phyloP scores from a whole-genome alignment of 2,797 vertebrate genomes.

The Sebastes aleutianus region DNA sequence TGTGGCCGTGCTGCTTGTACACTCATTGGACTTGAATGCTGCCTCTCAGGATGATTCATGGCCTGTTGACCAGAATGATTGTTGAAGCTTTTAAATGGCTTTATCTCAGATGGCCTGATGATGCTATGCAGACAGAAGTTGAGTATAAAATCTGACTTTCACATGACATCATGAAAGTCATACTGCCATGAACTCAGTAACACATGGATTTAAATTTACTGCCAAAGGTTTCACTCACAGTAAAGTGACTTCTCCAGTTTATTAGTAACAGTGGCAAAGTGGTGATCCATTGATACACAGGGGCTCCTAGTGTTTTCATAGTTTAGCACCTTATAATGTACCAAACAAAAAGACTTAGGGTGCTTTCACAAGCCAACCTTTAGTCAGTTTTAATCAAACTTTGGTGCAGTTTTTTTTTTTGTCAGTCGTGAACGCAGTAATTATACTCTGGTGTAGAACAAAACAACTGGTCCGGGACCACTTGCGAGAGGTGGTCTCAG shows the following conservation, averaged over 20 bases:
- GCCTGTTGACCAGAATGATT: conserved; percentile 8
- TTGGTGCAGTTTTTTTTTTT: neutral
- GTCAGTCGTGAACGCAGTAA: neutral
- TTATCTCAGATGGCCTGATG: neutral
- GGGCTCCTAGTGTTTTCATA: neutral
- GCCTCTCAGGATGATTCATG: conserved; percentile 44
- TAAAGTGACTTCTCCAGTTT: neutral
- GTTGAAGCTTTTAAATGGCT: neutral
- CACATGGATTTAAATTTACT: neutral
- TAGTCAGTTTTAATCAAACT: neutral
- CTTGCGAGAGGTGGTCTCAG: no score
- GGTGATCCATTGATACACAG: neutral
- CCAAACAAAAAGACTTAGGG: neutral
- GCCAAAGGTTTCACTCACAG: neutral
- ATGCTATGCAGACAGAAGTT: conserved; percentile 5
- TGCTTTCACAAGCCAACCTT: neutral
- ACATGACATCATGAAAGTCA: neutral
- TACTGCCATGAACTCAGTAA: neutral
- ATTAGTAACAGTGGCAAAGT: neutral
- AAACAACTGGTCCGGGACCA: no score
- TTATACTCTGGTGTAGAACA: neutral
- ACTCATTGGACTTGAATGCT: conserved; percentile 11
- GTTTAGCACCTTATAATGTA: neutral
- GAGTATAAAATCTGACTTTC: conserved; percentile 4
- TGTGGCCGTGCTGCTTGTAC: neutral